Percentiles rank a stretch among this genome's conserved stretches.
Evolutionary conservation across 2,888 invertebrate species (phyloP).

Genomic region (Coenonympha glycerion): DNA sequence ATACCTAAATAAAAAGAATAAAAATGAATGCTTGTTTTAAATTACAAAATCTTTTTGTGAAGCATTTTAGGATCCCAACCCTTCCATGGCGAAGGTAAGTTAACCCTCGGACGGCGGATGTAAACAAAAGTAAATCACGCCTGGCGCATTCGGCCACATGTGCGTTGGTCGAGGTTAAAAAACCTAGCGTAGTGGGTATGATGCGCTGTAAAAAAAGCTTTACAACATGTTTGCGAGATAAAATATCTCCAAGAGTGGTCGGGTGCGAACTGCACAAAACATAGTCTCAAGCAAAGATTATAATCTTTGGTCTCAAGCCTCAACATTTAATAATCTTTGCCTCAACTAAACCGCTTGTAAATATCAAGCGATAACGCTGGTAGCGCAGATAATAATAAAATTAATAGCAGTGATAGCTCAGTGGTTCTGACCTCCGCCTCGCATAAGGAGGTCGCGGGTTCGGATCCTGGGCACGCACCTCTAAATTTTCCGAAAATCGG

Average conservation of each 20-base stretch:
- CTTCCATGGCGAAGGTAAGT: conserved; percentile 41
- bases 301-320: no score
- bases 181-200: conserved; percentile 39
- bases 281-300: conserved; percentile 26
- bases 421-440: no score
- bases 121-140: conserved; percentile 61
- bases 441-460: no score
- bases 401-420: no score
- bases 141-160: conserved; percentile 48
- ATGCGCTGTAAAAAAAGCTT: conserved; percentile 44
- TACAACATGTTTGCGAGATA: conserved; percentile 50
- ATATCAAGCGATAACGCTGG: conserved; percentile 14
- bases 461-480: no score
- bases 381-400: conserved; percentile 17
- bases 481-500: no score
- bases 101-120: conserved; percentile 61
- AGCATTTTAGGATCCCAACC: conserved; percentile 36
- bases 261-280: conserved; percentile 31
- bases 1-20: no score
- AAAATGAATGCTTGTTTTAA: conserved; percentile 5
- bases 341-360: conserved; percentile 23
- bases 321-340: no score
- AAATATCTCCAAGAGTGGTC: conserved; percentile 37
- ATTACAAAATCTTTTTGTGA: conserved; percentile 19
- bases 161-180: conserved; percentile 52